phyloP scores from a whole-genome alignment of 1,140 invertebrate genomes.

The Drosophila simulans region DNA sequence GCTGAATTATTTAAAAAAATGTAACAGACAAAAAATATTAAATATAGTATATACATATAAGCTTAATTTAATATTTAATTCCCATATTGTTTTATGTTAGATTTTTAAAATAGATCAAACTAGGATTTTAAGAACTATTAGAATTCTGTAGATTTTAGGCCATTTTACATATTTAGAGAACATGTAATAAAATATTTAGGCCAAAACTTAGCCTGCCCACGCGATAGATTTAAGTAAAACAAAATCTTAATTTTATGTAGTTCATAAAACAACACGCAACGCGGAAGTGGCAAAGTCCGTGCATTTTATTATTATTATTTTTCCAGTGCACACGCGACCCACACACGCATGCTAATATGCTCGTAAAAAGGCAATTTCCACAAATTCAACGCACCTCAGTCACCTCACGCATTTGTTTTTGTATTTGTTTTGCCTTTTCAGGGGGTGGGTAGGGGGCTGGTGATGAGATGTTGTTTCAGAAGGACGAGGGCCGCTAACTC shows the following conservation, averaged over 20 bases:
- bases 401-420: conserved; percentile 59
- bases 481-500: conserved; percentile 62
- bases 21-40: no score
- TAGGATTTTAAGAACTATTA: no score
- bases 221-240: background rate
- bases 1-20: no score
- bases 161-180: no score
- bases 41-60: no score
- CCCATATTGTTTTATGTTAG: no score
- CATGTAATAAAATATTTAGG: background rate
- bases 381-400: conserved; percentile 67
- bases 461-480: background rate
- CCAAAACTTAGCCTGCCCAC: background rate
- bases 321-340: conserved; percentile 18
- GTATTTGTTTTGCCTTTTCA: conserved; percentile 5
- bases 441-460: background rate
- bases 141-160: no score
- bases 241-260: background rate
- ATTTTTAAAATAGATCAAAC: no score
- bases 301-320: background rate
- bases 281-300: background rate
- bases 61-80: no score
- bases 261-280: conserved; percentile 8
- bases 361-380: conserved; percentile 84
- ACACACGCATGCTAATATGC: conserved; percentile 69